Conservation (phyloP, 2,888 invertebrate species). For the Anoplius nigerrimus region DNA sequence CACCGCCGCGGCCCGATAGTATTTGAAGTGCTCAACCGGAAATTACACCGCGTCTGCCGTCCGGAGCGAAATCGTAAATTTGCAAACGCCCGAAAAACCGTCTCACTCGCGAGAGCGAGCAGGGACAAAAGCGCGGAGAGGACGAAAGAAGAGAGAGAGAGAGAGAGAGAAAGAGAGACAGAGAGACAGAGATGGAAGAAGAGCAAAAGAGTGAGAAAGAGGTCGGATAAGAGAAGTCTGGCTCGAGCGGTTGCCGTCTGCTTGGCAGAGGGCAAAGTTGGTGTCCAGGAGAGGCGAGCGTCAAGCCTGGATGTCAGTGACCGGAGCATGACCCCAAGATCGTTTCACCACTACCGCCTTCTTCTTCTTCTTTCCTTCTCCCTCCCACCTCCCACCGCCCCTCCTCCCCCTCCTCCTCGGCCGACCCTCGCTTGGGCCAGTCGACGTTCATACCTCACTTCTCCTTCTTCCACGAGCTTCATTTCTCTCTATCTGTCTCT, state of each 20-base stretch:
- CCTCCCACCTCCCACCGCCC: constrained; percentile 14
- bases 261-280: constrained; percentile 48
- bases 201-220: constrained; percentile 23
- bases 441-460: too few species aligned
- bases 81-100: not conserved
- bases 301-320: constrained; percentile 70
- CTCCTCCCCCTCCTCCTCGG: constrained; percentile 15
- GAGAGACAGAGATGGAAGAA: constrained; percentile 9
- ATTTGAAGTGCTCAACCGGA: too few species aligned
- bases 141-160: not conserved
- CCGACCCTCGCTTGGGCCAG: too few species aligned
- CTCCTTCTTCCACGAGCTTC: constrained; percentile 4
- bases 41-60: too few species aligned
- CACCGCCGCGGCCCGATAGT: too few species aligned
- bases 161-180: not conserved
- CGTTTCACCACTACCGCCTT: constrained; percentile 68
- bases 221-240: constrained; percentile 5
- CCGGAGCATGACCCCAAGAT: constrained; percentile 72
- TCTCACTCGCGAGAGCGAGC: not conserved
- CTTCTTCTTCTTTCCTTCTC: constrained; percentile 48
- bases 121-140: constrained; percentile 5
- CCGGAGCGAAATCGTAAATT: too few species aligned
- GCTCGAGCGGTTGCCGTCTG: constrained; percentile 12
- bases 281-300: constrained; percentile 48
- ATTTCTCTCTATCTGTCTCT: constrained; percentile 32